A percentile compares a stretch with the other conserved stretches of the same genome.
These are phyloP conservation scores for Hydropsyche betteni DNA, from an alignment of 2,888 invertebrate genomes.

Conservation along the genomic window DNA sequence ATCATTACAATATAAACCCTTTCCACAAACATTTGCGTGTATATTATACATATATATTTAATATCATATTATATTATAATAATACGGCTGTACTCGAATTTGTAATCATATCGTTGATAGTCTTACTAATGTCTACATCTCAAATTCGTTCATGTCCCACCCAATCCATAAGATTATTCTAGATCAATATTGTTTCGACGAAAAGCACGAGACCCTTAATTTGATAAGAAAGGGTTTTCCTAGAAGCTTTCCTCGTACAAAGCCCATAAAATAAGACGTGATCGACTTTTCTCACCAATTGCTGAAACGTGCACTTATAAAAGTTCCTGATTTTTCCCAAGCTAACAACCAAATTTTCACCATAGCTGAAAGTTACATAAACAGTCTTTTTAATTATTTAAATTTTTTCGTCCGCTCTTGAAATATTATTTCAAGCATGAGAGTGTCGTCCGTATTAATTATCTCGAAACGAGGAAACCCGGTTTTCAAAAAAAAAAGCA, in stretches of 20 bases:
- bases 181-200: neutral
- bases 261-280: neutral
- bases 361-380: too few species aligned
- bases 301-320: neutral
- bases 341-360: too few species aligned
- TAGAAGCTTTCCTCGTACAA: neutral
- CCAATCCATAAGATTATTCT: neutral
- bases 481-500: constrained; percentile 7
- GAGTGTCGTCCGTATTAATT: constrained; percentile 18
- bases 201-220: neutral
- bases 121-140: neutral
- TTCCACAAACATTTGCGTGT: too few species aligned
- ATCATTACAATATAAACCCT: too few species aligned
- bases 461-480: neutral
- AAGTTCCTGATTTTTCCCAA: neutral
- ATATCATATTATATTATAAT: too few species aligned
- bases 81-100: too few species aligned
- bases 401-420: too few species aligned
- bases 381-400: too few species aligned
- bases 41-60: too few species aligned
- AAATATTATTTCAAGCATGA: neutral
- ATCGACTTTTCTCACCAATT: neutral
- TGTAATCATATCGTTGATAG: neutral
- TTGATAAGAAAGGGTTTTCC: constrained; percentile 13
- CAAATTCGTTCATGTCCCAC: neutral